Evolutionary conservation across 2,797 vertebrate species (phyloP).

Genomic region (Acanthis flammea): DNA sequence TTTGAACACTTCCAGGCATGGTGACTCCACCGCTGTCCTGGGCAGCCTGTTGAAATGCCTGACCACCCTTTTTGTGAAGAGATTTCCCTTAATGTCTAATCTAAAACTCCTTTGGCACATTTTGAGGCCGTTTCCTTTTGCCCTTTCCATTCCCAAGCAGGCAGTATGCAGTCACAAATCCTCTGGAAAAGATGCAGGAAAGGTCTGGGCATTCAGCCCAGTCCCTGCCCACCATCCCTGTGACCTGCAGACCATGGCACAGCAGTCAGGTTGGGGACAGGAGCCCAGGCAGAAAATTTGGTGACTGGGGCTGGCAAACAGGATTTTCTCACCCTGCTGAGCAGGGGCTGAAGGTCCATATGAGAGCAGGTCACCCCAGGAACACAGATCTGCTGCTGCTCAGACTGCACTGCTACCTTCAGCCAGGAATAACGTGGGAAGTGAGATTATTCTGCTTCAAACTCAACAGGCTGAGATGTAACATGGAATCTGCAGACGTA

Average conservation of each 20-base stretch:
- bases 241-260: accelerated
- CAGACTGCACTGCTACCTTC: background rate
- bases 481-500: accelerated
- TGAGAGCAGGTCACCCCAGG: background rate
- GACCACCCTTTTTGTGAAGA: background rate
- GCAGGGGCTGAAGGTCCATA: background rate
- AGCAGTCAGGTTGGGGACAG: background rate
- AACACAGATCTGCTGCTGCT: background rate
- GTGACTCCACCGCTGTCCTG: background rate
- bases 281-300: background rate
- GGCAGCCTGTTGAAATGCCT: background rate
- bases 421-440: background rate
- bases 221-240: background rate
- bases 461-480: background rate
- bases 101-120: background rate
- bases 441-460: background rate
- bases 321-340: background rate
- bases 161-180: background rate
- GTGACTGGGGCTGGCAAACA: background rate
- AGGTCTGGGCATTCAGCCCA: background rate
- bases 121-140: accelerated
- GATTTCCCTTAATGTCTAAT: background rate
- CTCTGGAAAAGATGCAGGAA: background rate
- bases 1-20: background rate
- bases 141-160: background rate